Evolutionary conservation across 2,888 invertebrate genomes (phyloP), one percentile per base, ranked within the genome.

Genomic region (Parapristionchus giblindavisi): DNA sequence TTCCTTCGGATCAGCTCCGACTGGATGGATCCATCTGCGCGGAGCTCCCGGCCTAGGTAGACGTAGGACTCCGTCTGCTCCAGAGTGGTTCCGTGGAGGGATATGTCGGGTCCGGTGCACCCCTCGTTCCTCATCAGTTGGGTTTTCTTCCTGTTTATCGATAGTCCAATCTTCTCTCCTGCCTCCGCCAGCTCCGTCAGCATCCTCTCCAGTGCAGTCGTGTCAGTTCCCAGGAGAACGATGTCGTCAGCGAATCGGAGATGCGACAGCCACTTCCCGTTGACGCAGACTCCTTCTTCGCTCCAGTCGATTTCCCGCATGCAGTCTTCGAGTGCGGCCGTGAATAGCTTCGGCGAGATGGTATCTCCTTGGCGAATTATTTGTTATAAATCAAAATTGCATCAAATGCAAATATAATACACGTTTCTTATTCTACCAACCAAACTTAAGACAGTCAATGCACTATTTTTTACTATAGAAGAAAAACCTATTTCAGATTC

Each of bases 271-370:
- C 8, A 11, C 24, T 61, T 61, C 6, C 61, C 61, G 36, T 61
- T 17, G 61, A 36, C n/a, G 61, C 21, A 11, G 61, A 61, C 24
- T 61, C 36, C 34, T 61, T 36, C 24, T 17, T 61, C 61, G 6
- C n/a, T 24, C 61, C 61, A 61, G 24, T 61, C 61, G 36, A 61
- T 6, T 34, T 61, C 36, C 38, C 27, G 34, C 38, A 61, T 61
- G 61, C 43, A 43, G 43, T 43, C 43, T 54, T 54, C n/a, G 6
- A 63, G n/a, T 36, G 51, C 68, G 2, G 68, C 32, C 2, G 68
- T 68, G 68, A 68, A 68, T 6, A 68, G 68, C 51, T 68, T 68
- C 17, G 68, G 68, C 2, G 68, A 68, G 8, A 68, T 68, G 51
- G 68, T 68, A 24, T 68, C 68, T 5, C 68, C 68, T 29, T 68